Base-by-base conservation (phyloP, 2,888 invertebrate species). In the Cremastobaeus sp. region DNA sequence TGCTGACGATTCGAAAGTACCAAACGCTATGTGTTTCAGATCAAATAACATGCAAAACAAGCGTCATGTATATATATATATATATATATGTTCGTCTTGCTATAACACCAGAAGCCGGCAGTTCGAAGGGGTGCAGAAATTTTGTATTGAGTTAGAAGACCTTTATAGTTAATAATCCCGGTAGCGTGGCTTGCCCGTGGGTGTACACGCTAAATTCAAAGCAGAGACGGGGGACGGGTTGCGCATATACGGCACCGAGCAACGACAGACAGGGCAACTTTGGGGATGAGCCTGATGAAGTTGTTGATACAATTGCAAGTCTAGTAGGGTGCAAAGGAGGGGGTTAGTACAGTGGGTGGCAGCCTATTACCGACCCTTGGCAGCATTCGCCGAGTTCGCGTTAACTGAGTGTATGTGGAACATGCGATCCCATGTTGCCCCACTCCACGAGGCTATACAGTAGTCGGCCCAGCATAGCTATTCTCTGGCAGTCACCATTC, bases 261-360 rank as follows among this genome's bases (percentile, higher is more conserved):
- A 20, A 48, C 57, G 60, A 55, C 62, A 57, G 68, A 55, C 41
- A 34, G 75, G 60, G 76, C 59, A 73, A 66, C 64, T 62, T 69
- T 52, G 39, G 64, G 74, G 82, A 83, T 83, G 84, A 84, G 81
- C 81, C 82, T 85, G 85, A 85, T 84, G 85, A 85, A 83, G 81
- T 82, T 85, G 85, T 85, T 85, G 84, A 84, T 85, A 85, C 84
- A 83, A 85, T 85, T 84, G 84, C 81, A 79, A 80, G 81, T 52
- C 73, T 43, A 59, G 9, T 28, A 25, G 50, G 34, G 57, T 30
- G 54, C 78, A 78, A 78, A 66, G 74, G 77, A 78, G 79, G 71
- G 79, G 76, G 20, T n/a, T n/a, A 37, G 35, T 17, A 55, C 64
- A 52, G 66, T 20, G 41, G 30, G 35, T 14, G 62, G 78, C 76